Evolutionary conservation across 2,797 vertebrate species (phyloP).

Genomic region (Nyctalus aviator): DNA sequence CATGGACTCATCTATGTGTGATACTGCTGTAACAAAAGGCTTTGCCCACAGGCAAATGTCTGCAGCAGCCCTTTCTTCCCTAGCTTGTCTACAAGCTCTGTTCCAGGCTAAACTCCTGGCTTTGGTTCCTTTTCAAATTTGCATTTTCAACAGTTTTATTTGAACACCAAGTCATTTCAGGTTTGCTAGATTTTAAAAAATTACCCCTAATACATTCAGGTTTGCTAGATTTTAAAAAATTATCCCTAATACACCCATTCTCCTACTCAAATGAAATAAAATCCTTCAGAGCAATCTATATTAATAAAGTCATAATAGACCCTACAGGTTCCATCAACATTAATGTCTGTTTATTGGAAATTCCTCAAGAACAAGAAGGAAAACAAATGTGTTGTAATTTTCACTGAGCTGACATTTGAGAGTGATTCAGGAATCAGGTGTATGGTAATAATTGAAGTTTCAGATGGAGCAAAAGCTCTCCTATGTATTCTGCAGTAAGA

Average conservation of each 20-base stretch:
- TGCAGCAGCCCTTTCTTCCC: background rate
- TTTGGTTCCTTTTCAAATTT: slow-evolving; percentile 68
- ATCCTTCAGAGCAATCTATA: background rate
- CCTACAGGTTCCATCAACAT: background rate
- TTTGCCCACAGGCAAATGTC: slow-evolving; percentile 77
- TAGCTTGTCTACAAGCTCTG: slow-evolving; percentile 42
- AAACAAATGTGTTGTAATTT: background rate
- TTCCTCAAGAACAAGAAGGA: background rate
- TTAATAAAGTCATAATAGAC: background rate
- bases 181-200: background rate
- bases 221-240: background rate
- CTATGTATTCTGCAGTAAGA: background rate
- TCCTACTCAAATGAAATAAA: background rate
- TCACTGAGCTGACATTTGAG: background rate
- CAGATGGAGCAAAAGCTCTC: background rate
- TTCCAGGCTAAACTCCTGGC: slow-evolving; percentile 66
- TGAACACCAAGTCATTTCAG: slow-evolving; percentile 63
- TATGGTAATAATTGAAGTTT: background rate
- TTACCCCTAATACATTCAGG: background rate
- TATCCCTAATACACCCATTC: background rate
- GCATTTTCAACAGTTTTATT: slow-evolving; percentile 67
- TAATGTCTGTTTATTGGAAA: background rate
- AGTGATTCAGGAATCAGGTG: background rate
- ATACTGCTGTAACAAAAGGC: slow-evolving; percentile 5
- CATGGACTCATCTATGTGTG: background rate